Conservation (phyloP, 2,797 vertebrate genomes). For the Alosa sapidissima region DNA sequence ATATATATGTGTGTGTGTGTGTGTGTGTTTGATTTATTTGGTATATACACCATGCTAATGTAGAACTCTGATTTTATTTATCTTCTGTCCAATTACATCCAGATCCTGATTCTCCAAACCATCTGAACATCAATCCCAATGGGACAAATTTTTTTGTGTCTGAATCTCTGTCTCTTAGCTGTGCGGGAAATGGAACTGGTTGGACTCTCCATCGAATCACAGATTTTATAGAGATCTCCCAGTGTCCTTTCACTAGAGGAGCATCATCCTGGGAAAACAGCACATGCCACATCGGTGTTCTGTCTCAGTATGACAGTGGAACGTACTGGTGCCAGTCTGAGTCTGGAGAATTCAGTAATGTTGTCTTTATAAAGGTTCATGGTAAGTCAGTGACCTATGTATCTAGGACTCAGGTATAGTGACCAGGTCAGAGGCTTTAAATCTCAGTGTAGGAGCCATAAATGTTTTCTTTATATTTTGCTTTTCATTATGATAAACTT, state of each 20-base stretch:
- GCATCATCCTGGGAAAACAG: not conserved
- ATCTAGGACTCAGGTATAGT: no score
- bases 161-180: not conserved
- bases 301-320: not conserved
- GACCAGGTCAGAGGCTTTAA: no score
- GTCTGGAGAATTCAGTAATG: not conserved
- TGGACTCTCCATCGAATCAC: not conserved
- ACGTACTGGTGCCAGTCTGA: constrained; percentile 6
- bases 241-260: not conserved
- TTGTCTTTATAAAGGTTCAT: not conserved
- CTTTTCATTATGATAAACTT: no score
- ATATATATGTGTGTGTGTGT: no score
- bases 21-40: no score
- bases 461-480: no score
- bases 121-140: not conserved
- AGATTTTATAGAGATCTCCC: not conserved
- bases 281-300: not conserved
- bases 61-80: not conserved
- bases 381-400: not conserved
- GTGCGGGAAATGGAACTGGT: not conserved
- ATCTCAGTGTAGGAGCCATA: no score
- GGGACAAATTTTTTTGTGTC: not conserved
- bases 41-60: not conserved
- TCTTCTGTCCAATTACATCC: not conserved
- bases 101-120: not conserved